These are phyloP conservation scores for Drosophila arawakana DNA, from an alignment of 1,140 invertebrate species.

Conservation along the genomic window DNA sequence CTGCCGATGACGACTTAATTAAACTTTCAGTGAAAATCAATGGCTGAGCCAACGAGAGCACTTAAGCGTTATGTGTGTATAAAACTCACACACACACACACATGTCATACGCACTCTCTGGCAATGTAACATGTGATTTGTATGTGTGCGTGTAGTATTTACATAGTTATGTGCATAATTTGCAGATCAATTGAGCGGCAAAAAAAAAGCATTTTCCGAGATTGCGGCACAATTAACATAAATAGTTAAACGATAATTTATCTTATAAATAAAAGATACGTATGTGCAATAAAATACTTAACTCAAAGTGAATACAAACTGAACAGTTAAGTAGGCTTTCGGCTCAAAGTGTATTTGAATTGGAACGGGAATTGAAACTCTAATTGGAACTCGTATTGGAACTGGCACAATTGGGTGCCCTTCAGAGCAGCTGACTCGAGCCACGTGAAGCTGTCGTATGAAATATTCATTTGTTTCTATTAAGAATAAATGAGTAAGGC, in stretches of 20 bases:
- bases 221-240: constrained; percentile 56
- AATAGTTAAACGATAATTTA: constrained; percentile 59
- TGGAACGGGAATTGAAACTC: constrained; percentile 25
- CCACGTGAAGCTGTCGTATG: too few relatives aligned
- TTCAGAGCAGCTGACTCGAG: constrained; percentile 39
- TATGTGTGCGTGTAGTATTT: neutral
- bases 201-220: constrained; percentile 14
- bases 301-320: constrained; percentile 8
- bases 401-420: constrained; percentile 21
- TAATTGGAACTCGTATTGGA: neutral
- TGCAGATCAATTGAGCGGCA: constrained; percentile 46
- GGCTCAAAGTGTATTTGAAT: too few relatives aligned
- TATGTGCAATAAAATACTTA: neutral
- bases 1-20: constrained; percentile 54
- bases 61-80: constrained; percentile 38
- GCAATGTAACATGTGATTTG: neutral
- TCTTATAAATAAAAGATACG: constrained; percentile 65
- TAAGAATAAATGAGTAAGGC: too few relatives aligned
- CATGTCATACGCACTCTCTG: constrained; percentile 16
- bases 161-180: constrained; percentile 57
- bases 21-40: constrained; percentile 50
- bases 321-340: neutral
- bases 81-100: constrained; percentile 19
- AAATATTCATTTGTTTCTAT: too few relatives aligned
- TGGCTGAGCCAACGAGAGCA: constrained; percentile 44